These are phyloP conservation scores for Matsumurasca onukii DNA, from an alignment of 1,140 invertebrate genomes.

Conservation along the genomic window DNA sequence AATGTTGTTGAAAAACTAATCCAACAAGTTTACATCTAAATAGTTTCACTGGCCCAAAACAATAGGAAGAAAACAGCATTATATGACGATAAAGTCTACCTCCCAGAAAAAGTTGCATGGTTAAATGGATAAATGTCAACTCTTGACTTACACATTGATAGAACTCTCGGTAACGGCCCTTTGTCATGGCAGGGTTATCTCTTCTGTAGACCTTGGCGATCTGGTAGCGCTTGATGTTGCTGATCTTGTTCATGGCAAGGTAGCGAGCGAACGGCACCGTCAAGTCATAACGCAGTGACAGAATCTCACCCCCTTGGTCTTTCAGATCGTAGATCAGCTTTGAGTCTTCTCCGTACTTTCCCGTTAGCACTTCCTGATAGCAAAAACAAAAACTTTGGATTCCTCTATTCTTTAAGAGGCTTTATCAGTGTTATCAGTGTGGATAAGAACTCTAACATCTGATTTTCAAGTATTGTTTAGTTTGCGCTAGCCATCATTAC, in stretches of 20 bases:
- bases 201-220: conserved; percentile 96
- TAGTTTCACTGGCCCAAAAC: no score
- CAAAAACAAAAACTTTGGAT: no score
- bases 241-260: conserved; percentile 97
- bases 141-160: conserved; percentile 89
- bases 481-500: no score
- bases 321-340: conserved; percentile 98
- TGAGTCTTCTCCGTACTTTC: conserved; percentile 99
- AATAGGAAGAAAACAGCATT: no score
- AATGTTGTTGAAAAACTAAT: no score
- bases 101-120: no score
- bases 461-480: no score
- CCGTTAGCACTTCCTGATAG: conserved; percentile 91
- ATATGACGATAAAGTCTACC: no score
- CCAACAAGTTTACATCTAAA: no score
- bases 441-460: no score
- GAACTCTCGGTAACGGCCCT: conserved; percentile 96
- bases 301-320: conserved; percentile 96
- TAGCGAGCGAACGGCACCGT: conserved; percentile 97
- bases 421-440: no score
- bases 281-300: conserved; percentile 87
- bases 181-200: conserved; percentile 96
- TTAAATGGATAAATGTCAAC: not conserved
- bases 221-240: conserved; percentile 90
- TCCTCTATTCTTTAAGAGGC: no score